phyloP scores from a whole-genome alignment of 2,797 vertebrate genomes.

The Pseudotriccus pelzelni region DNA sequence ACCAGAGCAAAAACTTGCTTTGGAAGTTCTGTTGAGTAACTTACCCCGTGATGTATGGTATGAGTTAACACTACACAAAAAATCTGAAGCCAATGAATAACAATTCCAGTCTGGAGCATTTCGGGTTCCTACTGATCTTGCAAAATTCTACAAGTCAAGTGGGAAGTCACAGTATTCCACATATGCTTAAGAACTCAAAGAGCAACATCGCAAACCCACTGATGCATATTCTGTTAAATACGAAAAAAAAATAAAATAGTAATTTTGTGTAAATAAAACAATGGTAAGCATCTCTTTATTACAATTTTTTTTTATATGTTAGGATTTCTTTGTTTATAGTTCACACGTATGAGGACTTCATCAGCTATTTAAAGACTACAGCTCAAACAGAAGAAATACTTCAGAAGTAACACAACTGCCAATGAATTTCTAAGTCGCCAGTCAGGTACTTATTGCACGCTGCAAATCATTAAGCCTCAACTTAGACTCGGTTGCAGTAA shows the following conservation, averaged over 20 bases:
- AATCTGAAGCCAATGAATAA: neutral
- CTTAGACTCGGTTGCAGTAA: neutral
- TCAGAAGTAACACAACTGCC: neutral
- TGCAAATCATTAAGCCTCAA: neutral
- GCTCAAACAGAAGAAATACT: neutral
- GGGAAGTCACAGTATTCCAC: neutral
- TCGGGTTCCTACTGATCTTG: neutral
- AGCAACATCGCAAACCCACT: neutral
- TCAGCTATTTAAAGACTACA: neutral
- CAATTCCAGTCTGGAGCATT: neutral
- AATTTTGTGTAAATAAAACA: neutral
- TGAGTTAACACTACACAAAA: neutral
- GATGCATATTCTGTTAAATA: neutral
- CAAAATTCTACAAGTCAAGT: neutral
- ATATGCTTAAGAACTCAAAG: neutral
- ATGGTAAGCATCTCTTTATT: neutral
- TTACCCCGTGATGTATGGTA: neutral
- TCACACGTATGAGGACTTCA: neutral
- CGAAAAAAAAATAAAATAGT: neutral
- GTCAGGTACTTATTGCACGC: neutral
- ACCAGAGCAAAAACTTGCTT: neutral
- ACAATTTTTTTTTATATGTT: neutral
- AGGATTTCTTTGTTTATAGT: neutral
- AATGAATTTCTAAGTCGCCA: neutral
- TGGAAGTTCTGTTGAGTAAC: neutral